Conservation (phyloP, 1,140 invertebrate genomes). For the Pseudachorutes palmiensis region DNA sequence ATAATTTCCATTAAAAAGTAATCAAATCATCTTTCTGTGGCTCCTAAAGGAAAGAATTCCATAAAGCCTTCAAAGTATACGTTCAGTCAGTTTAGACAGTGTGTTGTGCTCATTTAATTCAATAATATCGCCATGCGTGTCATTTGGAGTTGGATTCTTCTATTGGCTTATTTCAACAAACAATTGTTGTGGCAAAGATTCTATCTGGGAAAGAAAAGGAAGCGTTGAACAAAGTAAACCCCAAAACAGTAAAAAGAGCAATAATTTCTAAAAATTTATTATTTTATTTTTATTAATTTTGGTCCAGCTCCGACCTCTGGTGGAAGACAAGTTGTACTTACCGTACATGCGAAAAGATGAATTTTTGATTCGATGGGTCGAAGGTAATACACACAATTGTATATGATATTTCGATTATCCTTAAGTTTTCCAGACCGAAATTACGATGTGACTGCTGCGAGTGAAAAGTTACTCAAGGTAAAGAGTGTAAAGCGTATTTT, state of each 20-base stretch:
- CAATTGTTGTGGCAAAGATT: not conserved
- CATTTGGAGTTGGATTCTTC: no score
- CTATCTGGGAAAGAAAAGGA: not conserved
- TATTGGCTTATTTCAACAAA: no score
- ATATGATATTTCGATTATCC: not conserved
- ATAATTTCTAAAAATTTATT: not conserved
- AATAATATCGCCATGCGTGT: no score
- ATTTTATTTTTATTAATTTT: not conserved
- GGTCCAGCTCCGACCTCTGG: not conserved
- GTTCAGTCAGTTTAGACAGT: no score
- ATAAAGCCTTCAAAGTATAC: no score
- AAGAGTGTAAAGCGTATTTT: not conserved
- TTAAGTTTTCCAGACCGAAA: not conserved
- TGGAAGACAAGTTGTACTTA: not conserved
- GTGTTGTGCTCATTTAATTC: no score
- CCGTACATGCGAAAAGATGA: not conserved
- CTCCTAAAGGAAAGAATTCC: no score
- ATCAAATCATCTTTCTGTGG: no score
- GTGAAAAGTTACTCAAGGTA: not conserved
- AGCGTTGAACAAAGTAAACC: not conserved
- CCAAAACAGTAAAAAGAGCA: not conserved
- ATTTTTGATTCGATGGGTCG: not conserved
- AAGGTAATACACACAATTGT: not conserved
- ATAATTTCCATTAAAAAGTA: no score
- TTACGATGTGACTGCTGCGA: not conserved